Percentiles rank a stretch among this genome's conserved stretches.
Evolutionary conservation across 1,140 invertebrate genomes (phyloP).

Genomic region (Tyrophagus putrescentiae): DNA sequence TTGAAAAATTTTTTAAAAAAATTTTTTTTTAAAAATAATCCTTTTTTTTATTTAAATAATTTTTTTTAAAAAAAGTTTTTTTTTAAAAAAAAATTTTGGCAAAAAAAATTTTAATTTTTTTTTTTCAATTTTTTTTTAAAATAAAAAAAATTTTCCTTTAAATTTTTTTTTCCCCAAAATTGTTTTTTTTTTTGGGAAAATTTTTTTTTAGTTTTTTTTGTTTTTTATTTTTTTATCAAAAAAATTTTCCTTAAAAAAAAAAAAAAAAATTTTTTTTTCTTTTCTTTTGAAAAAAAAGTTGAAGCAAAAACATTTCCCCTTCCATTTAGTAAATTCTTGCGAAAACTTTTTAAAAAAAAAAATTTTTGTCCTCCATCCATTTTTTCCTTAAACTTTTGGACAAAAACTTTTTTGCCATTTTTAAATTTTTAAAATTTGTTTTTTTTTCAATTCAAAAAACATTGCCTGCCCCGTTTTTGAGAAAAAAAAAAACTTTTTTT

Average conservation of each 20-base stretch:
- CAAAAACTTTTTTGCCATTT: neutral
- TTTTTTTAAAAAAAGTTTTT: neutral
- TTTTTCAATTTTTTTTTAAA: neutral
- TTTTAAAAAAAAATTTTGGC: neutral
- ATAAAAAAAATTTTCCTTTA: neutral
- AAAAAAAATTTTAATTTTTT: constrained; percentile 1
- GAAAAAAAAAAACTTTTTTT: neutral
- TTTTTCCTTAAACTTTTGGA: neutral
- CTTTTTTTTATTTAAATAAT: neutral
- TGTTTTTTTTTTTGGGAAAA: neutral
- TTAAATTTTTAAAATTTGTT: neutral
- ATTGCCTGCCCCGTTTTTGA: neutral
- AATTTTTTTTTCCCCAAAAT: constrained; percentile 4
- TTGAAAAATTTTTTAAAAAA: neutral
- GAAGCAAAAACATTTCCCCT: neutral
- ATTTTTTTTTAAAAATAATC: neutral
- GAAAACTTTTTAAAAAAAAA: neutral
- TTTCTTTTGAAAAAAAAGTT: neutral
- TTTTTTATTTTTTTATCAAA: neutral
- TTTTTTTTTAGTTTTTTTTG: neutral
- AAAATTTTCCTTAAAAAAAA: neutral
- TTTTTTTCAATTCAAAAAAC: neutral
- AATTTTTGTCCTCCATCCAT: neutral
- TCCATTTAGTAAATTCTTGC: no score
- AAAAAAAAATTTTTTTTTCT: no score